Evolutionary conservation across 2,113 vertebrate genomes (phyloP).

Genomic region (Diglossa brunneiventris): DNA sequence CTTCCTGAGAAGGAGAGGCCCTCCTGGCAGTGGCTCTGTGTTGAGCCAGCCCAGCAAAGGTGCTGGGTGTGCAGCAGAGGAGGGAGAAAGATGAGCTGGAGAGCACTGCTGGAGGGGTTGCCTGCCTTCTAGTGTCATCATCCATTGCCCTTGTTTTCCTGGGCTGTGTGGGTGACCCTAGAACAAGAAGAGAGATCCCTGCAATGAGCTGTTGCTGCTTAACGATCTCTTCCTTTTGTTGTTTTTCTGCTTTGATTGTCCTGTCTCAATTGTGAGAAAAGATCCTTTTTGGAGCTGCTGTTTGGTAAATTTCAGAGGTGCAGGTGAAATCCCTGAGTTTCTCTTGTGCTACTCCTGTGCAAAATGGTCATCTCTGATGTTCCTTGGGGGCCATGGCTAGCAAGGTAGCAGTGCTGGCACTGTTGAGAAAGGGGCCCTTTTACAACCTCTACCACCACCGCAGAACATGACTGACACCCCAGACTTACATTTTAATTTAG

Average conservation of each 20-base stretch:
- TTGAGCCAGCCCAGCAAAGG: neutral
- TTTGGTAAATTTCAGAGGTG: neutral
- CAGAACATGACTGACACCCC: neutral
- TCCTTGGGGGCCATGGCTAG: neutral
- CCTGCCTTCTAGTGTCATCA: neutral
- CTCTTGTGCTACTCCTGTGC: neutral
- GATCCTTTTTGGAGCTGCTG: neutral
- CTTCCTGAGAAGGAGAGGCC: neutral
- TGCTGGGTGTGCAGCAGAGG: neutral
- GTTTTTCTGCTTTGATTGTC: neutral
- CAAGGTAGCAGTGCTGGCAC: neutral
- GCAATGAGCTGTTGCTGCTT: neutral
- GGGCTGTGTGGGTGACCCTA: neutral
- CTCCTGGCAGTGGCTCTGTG: neutral
- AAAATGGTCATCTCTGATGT: neutral
- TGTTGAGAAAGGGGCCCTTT: neutral
- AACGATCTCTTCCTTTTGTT: neutral
- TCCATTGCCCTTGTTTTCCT: neutral
- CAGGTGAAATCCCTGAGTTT: neutral
- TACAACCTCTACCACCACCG: neutral
- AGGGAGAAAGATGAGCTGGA: neutral
- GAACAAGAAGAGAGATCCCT: neutral
- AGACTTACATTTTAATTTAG: rapidly evolving
- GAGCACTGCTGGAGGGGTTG: neutral
- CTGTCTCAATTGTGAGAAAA: neutral